Percentiles rank a stretch among this genome's conserved stretches.
phyloP scores from a whole-genome alignment of 2,888 invertebrate genomes.

The Lysandra bellargus region DNA sequence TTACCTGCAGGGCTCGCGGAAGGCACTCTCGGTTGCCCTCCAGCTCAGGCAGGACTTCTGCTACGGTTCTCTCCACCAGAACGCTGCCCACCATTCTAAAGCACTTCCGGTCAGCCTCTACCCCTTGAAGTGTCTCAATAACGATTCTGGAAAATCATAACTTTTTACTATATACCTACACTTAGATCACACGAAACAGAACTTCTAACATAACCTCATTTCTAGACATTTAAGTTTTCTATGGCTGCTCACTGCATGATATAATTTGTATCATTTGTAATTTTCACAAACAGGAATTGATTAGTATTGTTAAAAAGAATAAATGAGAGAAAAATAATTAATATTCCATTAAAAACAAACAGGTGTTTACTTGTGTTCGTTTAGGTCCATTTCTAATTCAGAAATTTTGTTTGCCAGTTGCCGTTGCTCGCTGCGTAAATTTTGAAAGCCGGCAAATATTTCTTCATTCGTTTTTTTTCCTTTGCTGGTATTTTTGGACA shows the following conservation, averaged over 20 bases:
- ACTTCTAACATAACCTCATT: neutral
- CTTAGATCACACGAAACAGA: neutral
- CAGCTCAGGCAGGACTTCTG: slow-evolving; percentile 93
- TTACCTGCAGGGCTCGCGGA: slow-evolving; percentile 85
- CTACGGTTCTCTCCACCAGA: slow-evolving; percentile 94
- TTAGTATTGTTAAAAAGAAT: neutral
- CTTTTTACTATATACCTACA: neutral
- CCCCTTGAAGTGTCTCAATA: slow-evolving; percentile 93
- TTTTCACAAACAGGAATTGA: neutral
- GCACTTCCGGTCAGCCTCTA: slow-evolving; percentile 92
- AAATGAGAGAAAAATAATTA: neutral
- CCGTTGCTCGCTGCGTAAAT: slow-evolving; percentile 92
- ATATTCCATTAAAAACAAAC: neutral
- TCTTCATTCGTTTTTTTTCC: slow-evolving; percentile 84
- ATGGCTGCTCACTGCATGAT: neutral
- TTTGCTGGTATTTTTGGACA: slow-evolving; percentile 62
- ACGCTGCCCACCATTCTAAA: slow-evolving; percentile 97
- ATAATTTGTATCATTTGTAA: neutral
- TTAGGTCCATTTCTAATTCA: slow-evolving; percentile 95
- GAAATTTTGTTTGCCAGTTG: slow-evolving; percentile 92
- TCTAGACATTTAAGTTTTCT: neutral
- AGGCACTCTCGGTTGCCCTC: slow-evolving; percentile 89
- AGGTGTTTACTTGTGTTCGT: slow-evolving; percentile 93
- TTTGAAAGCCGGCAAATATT: slow-evolving; percentile 92
- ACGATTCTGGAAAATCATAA: slow-evolving; percentile 85